Evolutionary conservation across 2,888 invertebrate genomes (phyloP).

Genomic region (Colostygia pectinataria): DNA sequence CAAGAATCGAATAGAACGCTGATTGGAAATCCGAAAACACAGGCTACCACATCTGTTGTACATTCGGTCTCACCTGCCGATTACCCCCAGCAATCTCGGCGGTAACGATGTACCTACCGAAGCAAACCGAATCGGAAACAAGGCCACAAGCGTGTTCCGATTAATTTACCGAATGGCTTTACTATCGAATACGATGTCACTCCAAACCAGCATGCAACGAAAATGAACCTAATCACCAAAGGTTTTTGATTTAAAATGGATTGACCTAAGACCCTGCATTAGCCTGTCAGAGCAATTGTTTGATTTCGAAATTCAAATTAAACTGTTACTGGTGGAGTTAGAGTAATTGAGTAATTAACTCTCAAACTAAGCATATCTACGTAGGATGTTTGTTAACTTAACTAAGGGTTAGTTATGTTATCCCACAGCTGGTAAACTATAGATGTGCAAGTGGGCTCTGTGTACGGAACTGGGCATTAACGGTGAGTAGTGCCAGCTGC

Average conservation of each 20-base stretch:
- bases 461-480: constrained; percentile 53
- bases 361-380: too few relatives aligned
- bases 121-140: constrained; percentile 74
- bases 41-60: constrained; percentile 51
- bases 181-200: constrained; percentile 42
- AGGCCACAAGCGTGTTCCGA: constrained; percentile 70
- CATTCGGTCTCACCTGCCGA: constrained; percentile 63
- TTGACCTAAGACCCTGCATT: neutral
- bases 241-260: neutral
- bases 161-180: constrained; percentile 70
- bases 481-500: constrained; percentile 19
- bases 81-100: constrained; percentile 61
- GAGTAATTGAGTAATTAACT: too few relatives aligned
- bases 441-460: constrained; percentile 25
- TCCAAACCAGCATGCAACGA: neutral
- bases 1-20: constrained; percentile 3
- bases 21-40: constrained; percentile 24
- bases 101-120: constrained; percentile 74
- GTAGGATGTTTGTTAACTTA: too few relatives aligned
- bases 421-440: too few relatives aligned
- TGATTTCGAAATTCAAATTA: neutral
- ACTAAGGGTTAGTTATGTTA: too few relatives aligned
- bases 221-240: neutral
- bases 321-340: neutral
- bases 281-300: neutral